These are phyloP conservation scores for Aplochiton taeniatus DNA, from an alignment of 2,797 vertebrate species.

Conservation along the genomic window DNA sequence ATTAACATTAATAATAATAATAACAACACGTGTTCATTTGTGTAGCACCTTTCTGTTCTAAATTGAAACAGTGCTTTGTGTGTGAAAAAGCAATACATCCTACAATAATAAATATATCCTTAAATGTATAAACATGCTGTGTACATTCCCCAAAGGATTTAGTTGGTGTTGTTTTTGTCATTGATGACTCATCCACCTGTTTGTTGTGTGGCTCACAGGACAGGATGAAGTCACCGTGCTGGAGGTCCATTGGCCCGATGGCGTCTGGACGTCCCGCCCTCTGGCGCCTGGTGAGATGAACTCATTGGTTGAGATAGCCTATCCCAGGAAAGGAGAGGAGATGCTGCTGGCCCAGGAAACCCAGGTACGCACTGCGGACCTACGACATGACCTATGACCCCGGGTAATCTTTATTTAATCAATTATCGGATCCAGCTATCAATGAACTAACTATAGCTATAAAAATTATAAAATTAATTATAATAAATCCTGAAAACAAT, in stretches of 20 bases:
- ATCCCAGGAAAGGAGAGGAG: constrained; percentile 64
- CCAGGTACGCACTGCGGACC: constrained; percentile 69
- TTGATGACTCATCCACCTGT: background rate
- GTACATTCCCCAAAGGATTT: no score
- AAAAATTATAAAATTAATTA: background rate
- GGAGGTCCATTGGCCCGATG: constrained; percentile 88
- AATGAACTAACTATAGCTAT: background rate
- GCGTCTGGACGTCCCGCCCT: constrained; percentile 62
- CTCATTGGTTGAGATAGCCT: constrained; percentile 82
- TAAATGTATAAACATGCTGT: background rate
- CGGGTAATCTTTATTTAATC: background rate
- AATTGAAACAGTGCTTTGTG: no score
- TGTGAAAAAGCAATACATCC: no score
- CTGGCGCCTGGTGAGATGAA: constrained; percentile 81
- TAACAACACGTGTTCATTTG: no score
- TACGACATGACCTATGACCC: constrained; percentile 24
- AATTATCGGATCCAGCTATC: background rate
- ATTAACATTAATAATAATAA: no score
- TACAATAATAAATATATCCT: background rate
- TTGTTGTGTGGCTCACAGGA: constrained; percentile 64
- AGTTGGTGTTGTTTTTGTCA: no score
- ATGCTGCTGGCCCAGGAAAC: constrained; percentile 51
- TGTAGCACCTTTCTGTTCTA: no score
- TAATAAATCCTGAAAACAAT: background rate
- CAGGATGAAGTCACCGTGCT: constrained; percentile 81